Base-by-base conservation (phyloP, 2,888 invertebrate genomes). In the Anoplius nigerrimus region DNA sequence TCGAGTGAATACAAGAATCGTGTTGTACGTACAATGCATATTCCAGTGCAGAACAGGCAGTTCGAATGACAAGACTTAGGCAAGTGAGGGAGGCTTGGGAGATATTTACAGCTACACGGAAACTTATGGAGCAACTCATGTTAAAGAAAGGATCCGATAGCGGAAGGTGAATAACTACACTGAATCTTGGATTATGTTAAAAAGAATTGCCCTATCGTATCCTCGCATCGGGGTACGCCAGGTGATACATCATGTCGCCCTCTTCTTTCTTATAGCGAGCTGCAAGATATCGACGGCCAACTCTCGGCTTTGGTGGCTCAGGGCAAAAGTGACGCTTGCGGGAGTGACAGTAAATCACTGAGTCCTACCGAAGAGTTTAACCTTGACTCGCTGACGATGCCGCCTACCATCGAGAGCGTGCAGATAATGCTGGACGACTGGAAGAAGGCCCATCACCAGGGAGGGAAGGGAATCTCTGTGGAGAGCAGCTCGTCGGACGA, bases 21-120 rank as follows among this genome's bases (percentile, higher is more conserved):
- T 62, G 24, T 71, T 70, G 51, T 61, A 75, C 45, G 48, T 72
- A 22, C 54, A 42, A 60, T 43, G 46, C 53, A 16, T 66, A 62
- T 79, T 85, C 69, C 43, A 88, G 86, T 71, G 80, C 81, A 45
- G 84, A 84, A 66, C 84, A 85, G 75, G 80, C 84, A 16, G 79
- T 81, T 62, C 83, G 82, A 70, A 77, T 82, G 68, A 76, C 79
- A 42, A 81, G 82, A 48, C 79, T 84, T 59, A 83, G 82, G 65
- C 83, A 83, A 70, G 78, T 84, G 45, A 75, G 83, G 53, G 82
- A 84, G 62, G 82, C 81, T 27, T 86, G 84, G 80, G 81, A 84
- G 71, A 60, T 84, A 20, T 82, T 82, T 52, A 84, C 78, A 52
- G 73, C 76, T 4, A 75, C 76, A 57, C 71, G 74, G 52, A 82